Percentiles rank a stretch among this genome's conserved stretches.
Conservation (phyloP, 2,113 vertebrate genomes). For the Deroptyus accipitrinus region DNA sequence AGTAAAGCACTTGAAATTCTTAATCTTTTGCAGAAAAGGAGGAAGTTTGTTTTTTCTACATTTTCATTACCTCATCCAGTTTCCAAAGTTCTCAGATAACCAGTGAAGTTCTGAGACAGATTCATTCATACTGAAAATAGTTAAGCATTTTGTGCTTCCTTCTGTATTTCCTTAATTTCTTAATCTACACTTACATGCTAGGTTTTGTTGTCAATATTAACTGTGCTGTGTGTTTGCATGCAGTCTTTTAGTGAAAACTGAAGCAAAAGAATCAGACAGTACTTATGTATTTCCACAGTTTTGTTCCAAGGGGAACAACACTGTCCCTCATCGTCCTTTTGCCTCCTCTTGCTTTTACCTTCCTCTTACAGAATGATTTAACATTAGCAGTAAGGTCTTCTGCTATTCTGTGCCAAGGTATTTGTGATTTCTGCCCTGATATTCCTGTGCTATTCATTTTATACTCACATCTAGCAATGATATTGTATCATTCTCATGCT, state of each 20-base stretch:
- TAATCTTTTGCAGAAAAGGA: not conserved
- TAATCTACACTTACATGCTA: not conserved
- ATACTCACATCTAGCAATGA: not conserved
- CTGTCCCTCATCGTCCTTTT: not conserved
- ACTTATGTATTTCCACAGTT: not conserved
- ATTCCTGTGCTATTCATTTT: not conserved
- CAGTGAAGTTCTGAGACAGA: not conserved
- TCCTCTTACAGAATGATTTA: not conserved
- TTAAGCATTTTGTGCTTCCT: not conserved
- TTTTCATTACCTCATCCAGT: not conserved
- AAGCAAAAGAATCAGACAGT: not conserved
- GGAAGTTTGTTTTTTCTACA: not conserved
- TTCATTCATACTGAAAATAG: not conserved
- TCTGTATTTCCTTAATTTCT: not conserved
- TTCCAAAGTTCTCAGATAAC: not conserved
- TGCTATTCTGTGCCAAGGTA: not conserved
- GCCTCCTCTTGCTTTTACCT: not conserved
- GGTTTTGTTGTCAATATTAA: not conserved
- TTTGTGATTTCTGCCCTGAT: not conserved
- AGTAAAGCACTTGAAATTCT: not conserved
- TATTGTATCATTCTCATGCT: not conserved
- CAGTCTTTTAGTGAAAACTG: not conserved
- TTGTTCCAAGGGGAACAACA: not conserved
- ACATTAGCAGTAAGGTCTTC: not conserved
- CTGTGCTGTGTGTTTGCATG: not conserved